These are phyloP conservation scores for Tipula lateralis DNA, from an alignment of 2,888 invertebrate genomes.

Conservation along the genomic window DNA sequence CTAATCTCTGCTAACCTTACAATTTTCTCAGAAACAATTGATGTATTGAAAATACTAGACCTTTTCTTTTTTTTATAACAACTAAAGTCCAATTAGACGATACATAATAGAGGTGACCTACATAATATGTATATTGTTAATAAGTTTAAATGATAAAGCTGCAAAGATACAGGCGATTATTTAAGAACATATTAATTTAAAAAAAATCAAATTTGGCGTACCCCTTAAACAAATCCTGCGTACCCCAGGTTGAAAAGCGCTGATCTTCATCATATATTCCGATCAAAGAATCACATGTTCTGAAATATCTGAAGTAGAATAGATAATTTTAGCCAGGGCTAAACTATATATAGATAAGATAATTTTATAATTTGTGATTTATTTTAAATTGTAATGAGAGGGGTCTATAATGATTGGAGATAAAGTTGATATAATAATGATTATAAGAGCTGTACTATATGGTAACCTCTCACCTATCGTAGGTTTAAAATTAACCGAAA, in stretches of 20 bases:
- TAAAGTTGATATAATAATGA: too few species aligned
- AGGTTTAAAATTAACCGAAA: too few species aligned
- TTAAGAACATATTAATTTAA: neutral
- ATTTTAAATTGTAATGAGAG: neutral
- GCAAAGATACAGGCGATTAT: neutral
- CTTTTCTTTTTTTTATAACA: too few species aligned
- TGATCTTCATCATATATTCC: neutral
- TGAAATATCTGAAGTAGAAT: slow-evolving; percentile 19
- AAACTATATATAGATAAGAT: neutral
- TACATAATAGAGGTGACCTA: too few species aligned
- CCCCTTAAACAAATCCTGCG: slow-evolving; percentile 6
- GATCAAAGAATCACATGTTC: slow-evolving; percentile 19
- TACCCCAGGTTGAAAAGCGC: slow-evolving; percentile 11
- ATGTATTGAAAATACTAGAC: too few species aligned
- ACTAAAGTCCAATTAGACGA: too few species aligned
- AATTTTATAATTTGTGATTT: neutral
- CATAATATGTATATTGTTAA: too few species aligned
- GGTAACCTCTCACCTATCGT: too few species aligned
- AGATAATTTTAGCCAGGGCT: slow-evolving; percentile 16
- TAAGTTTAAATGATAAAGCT: neutral
- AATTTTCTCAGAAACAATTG: too few species aligned
- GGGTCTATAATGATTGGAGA: too few species aligned
- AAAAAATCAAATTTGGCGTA: slow-evolving; percentile 5
- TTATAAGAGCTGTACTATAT: too few species aligned
- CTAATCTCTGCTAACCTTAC: too few species aligned